These are phyloP conservation scores for Emys orbicularis DNA, from an alignment of 2,797 vertebrate species.

Conservation along the genomic window DNA sequence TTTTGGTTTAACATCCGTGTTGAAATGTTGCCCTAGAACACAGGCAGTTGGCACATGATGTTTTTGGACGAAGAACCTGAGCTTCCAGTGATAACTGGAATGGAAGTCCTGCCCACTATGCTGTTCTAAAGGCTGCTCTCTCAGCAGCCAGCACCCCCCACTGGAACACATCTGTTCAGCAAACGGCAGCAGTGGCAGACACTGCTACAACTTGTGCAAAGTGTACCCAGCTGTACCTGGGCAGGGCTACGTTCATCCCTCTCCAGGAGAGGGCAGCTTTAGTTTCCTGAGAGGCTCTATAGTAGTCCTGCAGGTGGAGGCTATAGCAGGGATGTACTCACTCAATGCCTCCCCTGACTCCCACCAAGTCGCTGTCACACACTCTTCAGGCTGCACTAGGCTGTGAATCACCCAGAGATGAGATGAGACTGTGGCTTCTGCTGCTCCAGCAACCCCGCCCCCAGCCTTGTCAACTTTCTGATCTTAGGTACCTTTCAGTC, in stretches of 20 bases:
- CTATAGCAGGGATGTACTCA: not conserved
- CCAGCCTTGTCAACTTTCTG: fast-evolving
- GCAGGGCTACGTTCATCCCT: not conserved
- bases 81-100: too few species aligned
- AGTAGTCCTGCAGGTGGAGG: not conserved
- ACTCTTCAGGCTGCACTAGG: too few species aligned
- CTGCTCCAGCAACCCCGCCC: not conserved
- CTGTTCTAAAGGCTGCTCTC: too few species aligned
- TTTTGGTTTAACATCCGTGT: too few species aligned
- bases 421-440: not conserved
- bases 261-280: not conserved
- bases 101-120: too few species aligned
- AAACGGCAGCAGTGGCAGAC: too few species aligned
- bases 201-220: not conserved
- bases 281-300: not conserved
- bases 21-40: too few species aligned
- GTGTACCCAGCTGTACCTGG: not conserved
- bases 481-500: fast-evolving
- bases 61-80: too few species aligned
- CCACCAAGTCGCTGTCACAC: not conserved
- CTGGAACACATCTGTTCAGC: too few species aligned
- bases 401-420: not conserved
- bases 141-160: too few species aligned
- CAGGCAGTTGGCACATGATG: too few species aligned
- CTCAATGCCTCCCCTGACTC: not conserved